Evolutionary conservation across 2,113 vertebrate species (phyloP), one percentile per base, ranked within the genome.

Genomic region (Promerops cafer): DNA sequence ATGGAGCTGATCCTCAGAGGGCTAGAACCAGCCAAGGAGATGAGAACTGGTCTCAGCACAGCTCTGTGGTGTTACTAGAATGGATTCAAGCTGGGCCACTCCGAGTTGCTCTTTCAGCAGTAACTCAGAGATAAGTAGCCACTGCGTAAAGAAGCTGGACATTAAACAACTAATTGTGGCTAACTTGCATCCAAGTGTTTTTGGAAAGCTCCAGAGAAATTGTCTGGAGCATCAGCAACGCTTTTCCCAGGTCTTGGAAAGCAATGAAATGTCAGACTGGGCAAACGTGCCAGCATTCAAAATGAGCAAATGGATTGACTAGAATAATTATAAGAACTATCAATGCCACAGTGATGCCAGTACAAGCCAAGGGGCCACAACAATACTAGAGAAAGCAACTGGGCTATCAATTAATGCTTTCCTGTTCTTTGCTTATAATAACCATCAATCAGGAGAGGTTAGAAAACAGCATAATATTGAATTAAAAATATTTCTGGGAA

Each of bases 41-140:
- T 6, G 28, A 65, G 83, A 94, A 79, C 40, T 44, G 21, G 13
- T 49, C 22, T 56, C 44, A 50, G 17, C 0, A 2, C 31, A 82
- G 44, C 22, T 42, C 15, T 1, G 0, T 15, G 8, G 50, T 27
- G 9, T 21, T 68, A 54, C 0, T 2, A 42, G 45, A 82, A 76
- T 0, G 1, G 57, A 88, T 52, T 60, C 33, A 68, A 72, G 24
- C 26, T 40, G 9, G 11, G 20, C 16, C 49, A 33, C 50, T 45
- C 52, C 1, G 2, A 87, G 78, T 10, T 31, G 11, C 30, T 71
- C 60, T 59, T 69, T 53, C 40, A 75, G 56, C 59, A 68, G 7
- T 15, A 82, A 56, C 39, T 69, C 44, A 30, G 18, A 59, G 23
- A 45, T 57, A 12, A 77, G 28, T 1, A 83, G 57, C 16, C 56